Evolutionary conservation across 1,140 invertebrate species (phyloP), one percentile per base, ranked within the genome.

Genomic region (Listronotus bonariensis): DNA sequence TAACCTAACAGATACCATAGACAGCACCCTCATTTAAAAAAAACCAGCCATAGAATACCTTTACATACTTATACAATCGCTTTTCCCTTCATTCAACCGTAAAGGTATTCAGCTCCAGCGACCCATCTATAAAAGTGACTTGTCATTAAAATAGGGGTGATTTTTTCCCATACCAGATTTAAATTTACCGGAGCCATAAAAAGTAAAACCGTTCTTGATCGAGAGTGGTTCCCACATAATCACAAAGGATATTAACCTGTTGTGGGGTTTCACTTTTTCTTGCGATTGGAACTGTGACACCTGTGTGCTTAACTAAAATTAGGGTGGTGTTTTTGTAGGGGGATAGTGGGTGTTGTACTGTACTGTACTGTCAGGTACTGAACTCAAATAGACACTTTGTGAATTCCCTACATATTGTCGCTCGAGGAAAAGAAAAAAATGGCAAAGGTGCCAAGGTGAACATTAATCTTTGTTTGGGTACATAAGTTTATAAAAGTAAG

Each of bases 211-310:
- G 68, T 60, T 56, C 17, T 48, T 32, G 14, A 49, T 52, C 59
- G 45, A 62, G 51, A 61, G 65, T 69, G 43, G 65, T 72, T 75
- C 74, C 74, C 74, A 75, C 74, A 75, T 70, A 75, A 68, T 49
- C 34, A 74, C 64, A 74, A 75, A 63, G 68, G 70, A 70, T 67
- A 75, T 75, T 74, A 74, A 74, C 73, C 71, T 74, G 73, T 74
- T 58, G 43, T 45, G 65, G 62, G 63, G 61, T 60, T 68, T 65
- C 62, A 52, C 56, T 62, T 68, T 68, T 68, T 63, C 45, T 40
- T 42, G 26, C 26, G 20, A 53, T 48, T 49, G 40, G 34, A 52
- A 65, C 51, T 64, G 54, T 56, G 57, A 68, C 67, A 68, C 67
- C 67, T 68, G 67, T 68, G 67, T 65, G 40, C 32, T 49, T 41